Evolutionary conservation across 2,797 vertebrate species (phyloP).

Genomic region (Chelonia mydas): DNA sequence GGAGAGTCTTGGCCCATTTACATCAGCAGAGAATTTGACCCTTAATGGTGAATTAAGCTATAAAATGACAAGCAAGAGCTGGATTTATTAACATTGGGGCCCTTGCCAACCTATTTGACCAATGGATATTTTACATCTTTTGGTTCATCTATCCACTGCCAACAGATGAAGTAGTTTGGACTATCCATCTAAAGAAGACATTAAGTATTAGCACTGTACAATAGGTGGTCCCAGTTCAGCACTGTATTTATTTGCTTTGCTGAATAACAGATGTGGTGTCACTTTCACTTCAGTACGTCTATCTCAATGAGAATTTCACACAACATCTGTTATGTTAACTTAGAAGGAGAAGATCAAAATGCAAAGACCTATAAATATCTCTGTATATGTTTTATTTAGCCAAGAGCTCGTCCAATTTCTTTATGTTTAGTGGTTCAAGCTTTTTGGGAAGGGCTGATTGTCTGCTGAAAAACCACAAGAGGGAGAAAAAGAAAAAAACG

Average conservation of each 20-base stretch:
- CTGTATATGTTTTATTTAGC: not conserved
- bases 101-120: fast-evolving
- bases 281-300: not conserved
- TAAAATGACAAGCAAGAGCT: not conserved
- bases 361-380: not conserved
- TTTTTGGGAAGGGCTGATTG: not conserved
- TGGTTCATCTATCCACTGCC: not conserved
- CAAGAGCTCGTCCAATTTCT: constrained; percentile 18
- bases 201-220: not conserved
- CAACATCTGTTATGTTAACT: not conserved
- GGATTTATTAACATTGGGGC: not conserved
- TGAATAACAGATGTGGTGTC: not conserved
- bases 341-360: constrained; percentile 28
- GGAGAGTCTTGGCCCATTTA: not conserved
- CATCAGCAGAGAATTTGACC: not conserved
- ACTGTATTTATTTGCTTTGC: not conserved
- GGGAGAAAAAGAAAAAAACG: fast-evolving
- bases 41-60: not conserved
- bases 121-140: not conserved
- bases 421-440: not conserved
- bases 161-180: not conserved
- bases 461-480: not conserved
- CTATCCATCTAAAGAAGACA: not conserved
- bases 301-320: not conserved
- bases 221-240: not conserved